Evolutionary conservation across 2,113 vertebrate genomes (phyloP).

Genomic region (Pterophyllum scalare): DNA sequence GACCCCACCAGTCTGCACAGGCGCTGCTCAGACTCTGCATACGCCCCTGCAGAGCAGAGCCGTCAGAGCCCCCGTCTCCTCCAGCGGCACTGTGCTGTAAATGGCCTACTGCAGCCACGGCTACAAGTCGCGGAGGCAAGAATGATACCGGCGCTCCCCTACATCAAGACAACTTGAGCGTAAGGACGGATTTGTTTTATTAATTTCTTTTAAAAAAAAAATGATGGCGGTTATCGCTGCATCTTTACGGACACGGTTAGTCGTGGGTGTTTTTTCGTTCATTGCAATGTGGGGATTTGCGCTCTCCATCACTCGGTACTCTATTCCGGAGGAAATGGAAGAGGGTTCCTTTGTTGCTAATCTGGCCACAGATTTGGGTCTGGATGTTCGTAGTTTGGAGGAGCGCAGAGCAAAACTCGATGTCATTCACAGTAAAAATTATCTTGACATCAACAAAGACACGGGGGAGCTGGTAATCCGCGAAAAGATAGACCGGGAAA

Average conservation of each 20-base stretch:
- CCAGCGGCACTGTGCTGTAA: slow-evolving; percentile 42
- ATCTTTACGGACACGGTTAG: slow-evolving; percentile 50
- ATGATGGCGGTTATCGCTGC: slow-evolving; percentile 47
- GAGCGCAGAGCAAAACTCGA: slow-evolving; percentile 80
- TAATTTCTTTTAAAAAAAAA: not conserved
- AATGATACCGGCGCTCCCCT: slow-evolving; percentile 59
- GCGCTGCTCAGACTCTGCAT: slow-evolving; percentile 16
- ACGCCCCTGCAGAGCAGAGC: slow-evolving; percentile 64
- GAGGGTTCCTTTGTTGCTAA: slow-evolving; percentile 82
- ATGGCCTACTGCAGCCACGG: slow-evolving; percentile 63
- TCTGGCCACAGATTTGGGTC: slow-evolving; percentile 80
- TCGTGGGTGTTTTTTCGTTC: slow-evolving; percentile 53
- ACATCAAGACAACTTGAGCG: slow-evolving; percentile 49
- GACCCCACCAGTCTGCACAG: slow-evolving; percentile 12
- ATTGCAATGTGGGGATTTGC: slow-evolving; percentile 70
- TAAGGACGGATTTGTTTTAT: slow-evolving; percentile 32
- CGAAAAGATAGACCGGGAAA: slow-evolving; percentile 83
- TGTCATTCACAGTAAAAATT: slow-evolving; percentile 79
- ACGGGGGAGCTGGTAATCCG: slow-evolving; percentile 80
- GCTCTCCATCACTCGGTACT: slow-evolving; percentile 80
- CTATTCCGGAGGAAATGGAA: slow-evolving; percentile 83
- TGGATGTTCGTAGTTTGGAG: slow-evolving; percentile 76
- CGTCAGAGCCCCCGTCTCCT: slow-evolving; percentile 47
- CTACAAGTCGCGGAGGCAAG: slow-evolving; percentile 59
- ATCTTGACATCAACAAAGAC: slow-evolving; percentile 82